Base-by-base conservation (phyloP, 2,113 vertebrate genomes). In the Candoia aspera region DNA sequence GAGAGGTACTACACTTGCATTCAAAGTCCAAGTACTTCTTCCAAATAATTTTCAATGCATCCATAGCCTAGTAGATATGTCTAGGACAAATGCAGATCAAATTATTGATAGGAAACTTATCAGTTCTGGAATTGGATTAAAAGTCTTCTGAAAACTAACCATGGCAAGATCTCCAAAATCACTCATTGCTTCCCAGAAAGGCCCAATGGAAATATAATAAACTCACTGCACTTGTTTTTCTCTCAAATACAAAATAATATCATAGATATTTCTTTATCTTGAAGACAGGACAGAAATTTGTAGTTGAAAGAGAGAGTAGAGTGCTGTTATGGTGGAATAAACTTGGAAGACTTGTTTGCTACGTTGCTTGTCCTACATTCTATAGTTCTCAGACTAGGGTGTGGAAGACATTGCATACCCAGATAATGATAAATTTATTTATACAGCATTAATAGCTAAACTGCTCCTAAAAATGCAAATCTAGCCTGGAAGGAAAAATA, bases 71-170 rank as follows among this genome's bases (percentile, higher is more conserved):
- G 15, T 19, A 37, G 68, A 49, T 49, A 49, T 49, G 49, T 49
- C 49, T 49, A 49, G 49, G 49, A 49, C 49, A 92, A 91, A 92
- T 68, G 64, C 2, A 46, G 92, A 90, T 1, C 59, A 90, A 96
- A 94, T 94, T 94, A 89, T 46, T 89, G 59, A 42, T 29, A 49
- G 64, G 87, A n/a, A 94, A 59, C 49, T 89, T 92, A 84, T 95
- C 91, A 91, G 87, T 64, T 91, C 59, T 90, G 92, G 88, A 95
- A 90, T 91, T 90, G 89, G 93, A 95, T 94, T 87, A 91, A 93
- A 46, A 90, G 89, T 92, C 92, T 79, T 59, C 5, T 58, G 90
- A 95, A 93, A 96, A 93, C 29, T 54, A 60, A 88, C 49, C 46
- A 29, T 93, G 84, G 68, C 17, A 86, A 42, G 86, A 53, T 68